A percentile compares a stretch with the other conserved stretches of the same genome.
phyloP scores from a whole-genome alignment of 2,888 invertebrate species.

The Schizotus pectinicornis region DNA sequence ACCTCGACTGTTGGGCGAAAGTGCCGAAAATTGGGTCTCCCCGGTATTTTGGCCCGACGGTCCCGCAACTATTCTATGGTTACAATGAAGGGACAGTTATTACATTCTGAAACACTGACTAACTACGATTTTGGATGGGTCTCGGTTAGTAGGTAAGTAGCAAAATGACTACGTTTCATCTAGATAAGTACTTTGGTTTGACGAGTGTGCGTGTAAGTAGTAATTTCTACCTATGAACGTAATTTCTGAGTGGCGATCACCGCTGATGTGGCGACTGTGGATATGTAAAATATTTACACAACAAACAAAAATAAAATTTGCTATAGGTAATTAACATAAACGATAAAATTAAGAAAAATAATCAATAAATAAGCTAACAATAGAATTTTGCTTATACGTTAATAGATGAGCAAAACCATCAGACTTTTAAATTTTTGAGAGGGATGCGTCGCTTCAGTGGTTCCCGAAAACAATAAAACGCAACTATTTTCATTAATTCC shows the following conservation, averaged over 20 bases:
- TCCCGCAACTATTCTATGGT: conserved; percentile 22
- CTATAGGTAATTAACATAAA: conserved; percentile 34
- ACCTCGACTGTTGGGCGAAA: conserved; percentile 3
- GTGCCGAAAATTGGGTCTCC: neutral
- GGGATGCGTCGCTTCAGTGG: neutral
- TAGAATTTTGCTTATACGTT: conserved; percentile 34
- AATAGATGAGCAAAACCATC: conserved; percentile 45
- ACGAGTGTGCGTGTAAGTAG: conserved; percentile 13
- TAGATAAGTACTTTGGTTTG: conserved; percentile 21
- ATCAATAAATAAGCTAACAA: conserved; percentile 33
- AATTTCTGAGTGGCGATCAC: neutral
- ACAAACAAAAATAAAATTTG: conserved; percentile 33
- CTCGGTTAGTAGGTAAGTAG: conserved; percentile 11
- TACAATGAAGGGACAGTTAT: conserved; percentile 21
- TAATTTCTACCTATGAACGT: neutral
- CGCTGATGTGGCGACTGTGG: neutral
- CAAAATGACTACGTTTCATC: conserved; percentile 17
- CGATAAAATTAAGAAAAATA: conserved; percentile 34
- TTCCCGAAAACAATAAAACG: neutral
- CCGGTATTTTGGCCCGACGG: neutral
- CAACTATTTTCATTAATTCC: neutral
- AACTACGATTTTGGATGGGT: conserved; percentile 21
- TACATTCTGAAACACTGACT: conserved; percentile 21
- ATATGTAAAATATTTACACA: conserved; percentile 22
- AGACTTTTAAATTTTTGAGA: conserved; percentile 34